These are phyloP conservation scores for Pachypanchax playfairii DNA, from an alignment of 2,113 vertebrate species.

Conservation along the genomic window DNA sequence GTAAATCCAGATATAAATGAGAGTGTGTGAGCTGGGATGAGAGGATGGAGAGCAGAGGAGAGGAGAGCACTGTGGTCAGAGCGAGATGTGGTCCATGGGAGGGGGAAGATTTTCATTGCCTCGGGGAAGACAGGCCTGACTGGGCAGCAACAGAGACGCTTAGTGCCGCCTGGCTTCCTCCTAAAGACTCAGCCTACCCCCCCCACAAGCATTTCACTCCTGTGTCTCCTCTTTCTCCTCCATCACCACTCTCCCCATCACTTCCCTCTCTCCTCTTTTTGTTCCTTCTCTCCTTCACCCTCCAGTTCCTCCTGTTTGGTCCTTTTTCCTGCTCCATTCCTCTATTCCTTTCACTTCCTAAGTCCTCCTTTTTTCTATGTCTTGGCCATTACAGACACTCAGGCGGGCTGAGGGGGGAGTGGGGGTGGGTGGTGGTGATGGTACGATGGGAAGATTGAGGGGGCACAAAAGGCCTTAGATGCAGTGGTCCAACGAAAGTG, in stretches of 20 bases:
- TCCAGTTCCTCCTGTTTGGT: slow-evolving; percentile 66
- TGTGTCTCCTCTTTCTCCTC: slow-evolving; percentile 70
- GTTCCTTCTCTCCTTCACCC: slow-evolving; percentile 60
- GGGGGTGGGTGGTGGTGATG: slow-evolving; percentile 75
- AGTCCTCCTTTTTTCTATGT: slow-evolving; percentile 69
- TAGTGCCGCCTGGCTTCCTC: slow-evolving; percentile 95
- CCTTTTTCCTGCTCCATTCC: slow-evolving; percentile 60
- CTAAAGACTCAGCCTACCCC: slow-evolving; percentile 89
- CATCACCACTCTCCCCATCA: slow-evolving; percentile 67
- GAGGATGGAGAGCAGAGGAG: slow-evolving; percentile 38
- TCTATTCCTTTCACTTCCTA: slow-evolving; percentile 60
- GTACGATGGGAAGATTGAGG: slow-evolving; percentile 62
- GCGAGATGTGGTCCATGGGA: slow-evolving; percentile 20
- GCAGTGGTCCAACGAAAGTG: slow-evolving; percentile 80
- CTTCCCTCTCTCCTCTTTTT: slow-evolving; percentile 67
- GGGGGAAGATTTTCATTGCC: slow-evolving; percentile 87
- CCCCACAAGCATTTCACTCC: slow-evolving; percentile 78
- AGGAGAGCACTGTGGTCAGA: slow-evolving; percentile 48
- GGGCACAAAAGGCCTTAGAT: slow-evolving; percentile 72
- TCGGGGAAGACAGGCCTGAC: slow-evolving; percentile 91
- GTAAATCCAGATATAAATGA: slow-evolving; percentile 27
- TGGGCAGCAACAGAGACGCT: slow-evolving; percentile 92
- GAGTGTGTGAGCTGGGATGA: slow-evolving; percentile 29
- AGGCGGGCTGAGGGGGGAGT: slow-evolving; percentile 82
- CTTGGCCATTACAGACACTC: slow-evolving; percentile 95